Conservation (phyloP, 2,888 invertebrate species). For the Coenonympha arcania region DNA sequence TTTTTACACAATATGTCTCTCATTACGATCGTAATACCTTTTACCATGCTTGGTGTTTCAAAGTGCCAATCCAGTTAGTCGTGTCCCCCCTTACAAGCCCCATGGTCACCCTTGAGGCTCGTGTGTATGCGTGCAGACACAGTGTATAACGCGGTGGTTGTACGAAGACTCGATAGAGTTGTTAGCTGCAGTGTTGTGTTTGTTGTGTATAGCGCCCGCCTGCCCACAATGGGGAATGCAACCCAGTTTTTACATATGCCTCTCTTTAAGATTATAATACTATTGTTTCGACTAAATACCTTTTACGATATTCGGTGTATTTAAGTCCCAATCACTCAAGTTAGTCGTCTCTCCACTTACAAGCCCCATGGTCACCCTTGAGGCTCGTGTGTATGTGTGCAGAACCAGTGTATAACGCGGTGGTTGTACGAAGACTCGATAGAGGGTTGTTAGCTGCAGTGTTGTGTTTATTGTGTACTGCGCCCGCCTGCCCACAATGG, state of each 20-base stretch:
- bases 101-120: neutral
- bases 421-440: constrained; percentile 12
- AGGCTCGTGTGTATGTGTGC: constrained; percentile 11
- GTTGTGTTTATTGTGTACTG: constrained; percentile 7
- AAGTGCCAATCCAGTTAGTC: too few relatives aligned
- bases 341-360: neutral
- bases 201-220: too few relatives aligned
- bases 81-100: neutral
- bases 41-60: too few relatives aligned
- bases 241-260: too few relatives aligned
- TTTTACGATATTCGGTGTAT: too few relatives aligned
- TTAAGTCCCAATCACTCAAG: too few relatives aligned
- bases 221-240: too few relatives aligned
- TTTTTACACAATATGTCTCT: too few relatives aligned
- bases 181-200: constrained; percentile 13
- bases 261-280: too few relatives aligned
- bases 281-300: too few relatives aligned
- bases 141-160: constrained; percentile 10
- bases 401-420: constrained; percentile 13
- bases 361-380: neutral
- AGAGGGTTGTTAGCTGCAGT: constrained; percentile 15
- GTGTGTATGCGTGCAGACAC: constrained; percentile 12
- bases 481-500: constrained; percentile 5
- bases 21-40: too few relatives aligned
- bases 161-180: constrained; percentile 16